Conservation (phyloP, 2,888 invertebrate species). For the Philopedon plagiatum region DNA sequence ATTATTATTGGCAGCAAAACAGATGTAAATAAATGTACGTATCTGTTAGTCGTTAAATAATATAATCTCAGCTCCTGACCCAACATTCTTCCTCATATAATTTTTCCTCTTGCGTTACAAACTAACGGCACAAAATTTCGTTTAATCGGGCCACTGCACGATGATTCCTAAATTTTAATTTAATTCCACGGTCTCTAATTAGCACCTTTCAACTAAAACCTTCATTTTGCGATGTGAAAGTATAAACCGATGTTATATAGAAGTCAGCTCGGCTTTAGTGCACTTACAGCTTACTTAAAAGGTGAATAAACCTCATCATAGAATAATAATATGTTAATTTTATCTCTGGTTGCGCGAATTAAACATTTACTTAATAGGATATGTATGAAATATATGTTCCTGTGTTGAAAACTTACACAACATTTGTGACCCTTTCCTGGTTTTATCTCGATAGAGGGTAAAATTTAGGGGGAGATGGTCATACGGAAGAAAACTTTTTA, state of each 20-base stretch:
- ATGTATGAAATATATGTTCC: background rate
- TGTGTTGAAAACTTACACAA: background rate
- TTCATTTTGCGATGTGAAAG: conserved; percentile 28
- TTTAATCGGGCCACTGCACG: conserved; percentile 7
- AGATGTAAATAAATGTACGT: too few relatives aligned
- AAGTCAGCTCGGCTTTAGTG: conserved; percentile 1
- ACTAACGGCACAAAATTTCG: too few relatives aligned
- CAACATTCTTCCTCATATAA: too few relatives aligned
- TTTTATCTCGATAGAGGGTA: too few relatives aligned
- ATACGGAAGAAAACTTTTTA: too few relatives aligned
- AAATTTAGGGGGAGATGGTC: too few relatives aligned
- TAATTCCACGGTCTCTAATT: conserved; percentile 26
- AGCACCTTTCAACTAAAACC: conserved; percentile 26
- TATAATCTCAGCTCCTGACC: too few relatives aligned
- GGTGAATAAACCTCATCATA: conserved; percentile 14
- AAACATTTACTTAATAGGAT: conserved; percentile 3
- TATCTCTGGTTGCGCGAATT: background rate
- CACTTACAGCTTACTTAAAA: conserved; percentile 8
- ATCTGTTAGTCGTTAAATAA: too few relatives aligned
- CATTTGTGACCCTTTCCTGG: too few relatives aligned
- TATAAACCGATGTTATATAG: conserved; percentile 8
- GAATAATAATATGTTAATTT: conserved; percentile 16
- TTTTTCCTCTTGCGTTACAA: too few relatives aligned
- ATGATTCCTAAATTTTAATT: conserved; percentile 20
- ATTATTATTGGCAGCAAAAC: too few relatives aligned